Evolutionary conservation across 2,888 invertebrate species (phyloP).

Genomic region (Aradus depressus): DNA sequence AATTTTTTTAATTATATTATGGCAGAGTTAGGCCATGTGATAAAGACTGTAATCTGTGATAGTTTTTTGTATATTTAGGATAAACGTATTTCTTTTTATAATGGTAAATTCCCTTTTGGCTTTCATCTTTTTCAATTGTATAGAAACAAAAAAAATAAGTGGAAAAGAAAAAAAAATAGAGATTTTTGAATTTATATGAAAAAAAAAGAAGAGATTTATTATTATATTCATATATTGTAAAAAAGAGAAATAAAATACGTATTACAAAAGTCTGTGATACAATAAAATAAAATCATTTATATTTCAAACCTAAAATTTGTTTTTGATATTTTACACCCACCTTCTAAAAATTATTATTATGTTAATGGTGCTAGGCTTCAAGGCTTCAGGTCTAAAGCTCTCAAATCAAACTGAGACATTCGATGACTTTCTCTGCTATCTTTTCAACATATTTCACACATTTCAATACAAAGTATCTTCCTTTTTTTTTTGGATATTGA

Average conservation of each 20-base stretch:
- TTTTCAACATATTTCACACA: too few relatives aligned
- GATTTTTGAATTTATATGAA: background rate
- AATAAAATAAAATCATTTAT: constrained; percentile 17
- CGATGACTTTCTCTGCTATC: too few relatives aligned
- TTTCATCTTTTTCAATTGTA: background rate
- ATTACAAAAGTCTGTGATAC: constrained; percentile 18
- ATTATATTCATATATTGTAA: background rate
- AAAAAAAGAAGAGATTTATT: background rate
- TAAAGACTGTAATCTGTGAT: constrained; percentile 30
- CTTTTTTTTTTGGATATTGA: too few relatives aligned
- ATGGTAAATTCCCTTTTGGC: constrained; percentile 5
- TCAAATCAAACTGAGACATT: too few relatives aligned
- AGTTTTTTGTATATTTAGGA: constrained; percentile 18
- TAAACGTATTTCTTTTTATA: constrained; percentile 4
- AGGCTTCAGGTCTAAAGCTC: too few relatives aligned
- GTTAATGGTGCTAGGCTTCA: too few relatives aligned
- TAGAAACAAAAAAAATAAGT: constrained; percentile 6
- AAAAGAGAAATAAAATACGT: constrained; percentile 1
- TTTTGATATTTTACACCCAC: background rate
- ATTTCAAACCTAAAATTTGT: background rate
- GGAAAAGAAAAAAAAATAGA: constrained; percentile 5
- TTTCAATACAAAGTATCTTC: too few relatives aligned
- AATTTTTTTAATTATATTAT: background rate
- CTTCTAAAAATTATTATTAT: too few relatives aligned
- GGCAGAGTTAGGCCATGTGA: constrained; percentile 22